Evolutionary conservation across 2,888 invertebrate genomes (phyloP).

Genomic region (Drosophila lacicola): DNA sequence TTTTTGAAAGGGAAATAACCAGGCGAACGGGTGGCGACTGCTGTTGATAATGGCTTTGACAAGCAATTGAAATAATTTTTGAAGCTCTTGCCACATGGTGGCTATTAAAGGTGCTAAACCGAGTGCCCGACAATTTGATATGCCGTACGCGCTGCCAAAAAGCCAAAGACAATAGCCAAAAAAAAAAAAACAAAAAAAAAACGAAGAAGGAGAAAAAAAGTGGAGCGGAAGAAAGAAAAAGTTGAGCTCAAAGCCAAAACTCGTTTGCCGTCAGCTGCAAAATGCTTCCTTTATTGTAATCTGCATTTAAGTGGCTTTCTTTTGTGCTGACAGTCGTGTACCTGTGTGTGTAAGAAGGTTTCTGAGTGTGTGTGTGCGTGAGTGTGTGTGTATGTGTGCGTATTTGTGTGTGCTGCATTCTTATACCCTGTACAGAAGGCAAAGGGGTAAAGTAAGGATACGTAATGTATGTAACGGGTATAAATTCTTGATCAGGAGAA

Average conservation of each 20-base stretch:
- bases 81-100: constrained; percentile 59
- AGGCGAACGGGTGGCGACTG: constrained; percentile 4
- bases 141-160: constrained; percentile 45
- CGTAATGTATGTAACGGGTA: too few species aligned
- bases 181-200: constrained; percentile 24
- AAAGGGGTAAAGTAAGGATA: too few species aligned
- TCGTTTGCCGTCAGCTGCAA: constrained; percentile 64
- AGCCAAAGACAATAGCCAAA: constrained; percentile 56
- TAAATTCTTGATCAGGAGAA: too few species aligned
- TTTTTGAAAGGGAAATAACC: neutral
- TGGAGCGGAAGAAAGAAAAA: constrained; percentile 6
- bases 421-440: neutral
- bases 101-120: constrained; percentile 66
- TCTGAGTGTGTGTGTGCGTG: neutral
- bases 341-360: constrained; percentile 8
- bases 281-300: constrained; percentile 75
- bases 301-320: constrained; percentile 79
- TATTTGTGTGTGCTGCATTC: constrained; percentile 22
- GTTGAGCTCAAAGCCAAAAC: constrained; percentile 41
- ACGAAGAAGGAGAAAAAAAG: neutral
- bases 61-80: constrained; percentile 63
- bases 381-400: constrained; percentile 7
- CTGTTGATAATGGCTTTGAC: constrained; percentile 45
- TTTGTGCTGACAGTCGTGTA: constrained; percentile 57
- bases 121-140: constrained; percentile 57